Conservation (phyloP, 2,888 invertebrate species). For the Copidosoma aretas region DNA sequence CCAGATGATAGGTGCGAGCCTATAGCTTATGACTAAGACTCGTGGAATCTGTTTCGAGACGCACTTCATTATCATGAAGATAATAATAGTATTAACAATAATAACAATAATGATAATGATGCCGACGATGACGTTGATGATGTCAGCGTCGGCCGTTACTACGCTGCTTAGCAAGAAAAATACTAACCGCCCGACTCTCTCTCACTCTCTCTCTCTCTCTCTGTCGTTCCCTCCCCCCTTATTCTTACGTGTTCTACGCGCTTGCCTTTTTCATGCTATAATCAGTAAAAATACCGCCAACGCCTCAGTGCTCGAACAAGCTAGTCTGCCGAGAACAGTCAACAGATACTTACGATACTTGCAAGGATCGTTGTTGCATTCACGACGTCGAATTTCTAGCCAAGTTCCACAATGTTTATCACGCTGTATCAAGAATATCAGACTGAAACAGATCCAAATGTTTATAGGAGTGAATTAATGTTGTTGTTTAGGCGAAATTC, state of each 20-base stretch:
- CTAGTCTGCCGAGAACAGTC: not conserved
- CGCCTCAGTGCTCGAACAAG: constrained; percentile 41
- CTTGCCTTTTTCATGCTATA: constrained; percentile 46
- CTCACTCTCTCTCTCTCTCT: constrained; percentile 2
- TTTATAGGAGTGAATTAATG: constrained; percentile 54
- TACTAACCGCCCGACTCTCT: not conserved
- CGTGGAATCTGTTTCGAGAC: constrained; percentile 59
- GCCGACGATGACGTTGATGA: too few relatives aligned
- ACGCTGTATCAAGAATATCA: constrained; percentile 57
- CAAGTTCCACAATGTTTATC: constrained; percentile 51
- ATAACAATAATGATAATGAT: too few relatives aligned
- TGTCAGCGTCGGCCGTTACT: constrained; percentile 57
- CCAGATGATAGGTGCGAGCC: constrained; percentile 48
- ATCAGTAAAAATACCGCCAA: constrained; percentile 53
- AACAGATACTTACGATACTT: not conserved
- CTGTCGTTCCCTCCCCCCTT: constrained; percentile 2
- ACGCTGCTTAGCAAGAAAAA: constrained; percentile 44
- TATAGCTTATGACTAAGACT: constrained; percentile 55
- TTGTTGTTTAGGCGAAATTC: constrained; percentile 52
- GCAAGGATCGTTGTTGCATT: not conserved
- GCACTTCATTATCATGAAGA: constrained; percentile 54
- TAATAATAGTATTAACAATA: too few relatives aligned
- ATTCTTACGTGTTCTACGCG: not conserved
- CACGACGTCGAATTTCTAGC: not conserved
- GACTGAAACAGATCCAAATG: constrained; percentile 45